Conservation (phyloP, 2,113 vertebrate species). For the Solenodon paradoxus region DNA sequence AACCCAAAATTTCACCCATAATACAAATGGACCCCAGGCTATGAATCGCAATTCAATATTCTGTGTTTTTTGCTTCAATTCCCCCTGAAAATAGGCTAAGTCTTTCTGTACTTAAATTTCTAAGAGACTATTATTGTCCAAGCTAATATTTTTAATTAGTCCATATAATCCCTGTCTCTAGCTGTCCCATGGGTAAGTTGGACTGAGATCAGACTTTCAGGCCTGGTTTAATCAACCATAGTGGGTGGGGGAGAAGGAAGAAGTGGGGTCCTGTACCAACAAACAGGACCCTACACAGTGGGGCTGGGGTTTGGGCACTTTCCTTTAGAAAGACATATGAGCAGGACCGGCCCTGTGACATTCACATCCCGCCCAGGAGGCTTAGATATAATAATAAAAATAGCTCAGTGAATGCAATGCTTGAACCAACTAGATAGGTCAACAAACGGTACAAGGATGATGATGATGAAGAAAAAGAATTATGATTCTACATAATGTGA, state of each 20-base stretch:
- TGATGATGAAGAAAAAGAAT: not conserved
- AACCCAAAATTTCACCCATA: not conserved
- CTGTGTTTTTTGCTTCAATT: slow-evolving; percentile 36
- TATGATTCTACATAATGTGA: not conserved
- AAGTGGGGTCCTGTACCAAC: not conserved
- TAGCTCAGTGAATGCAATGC: not conserved
- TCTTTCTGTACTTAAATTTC: not conserved
- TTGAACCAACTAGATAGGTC: too few species aligned
- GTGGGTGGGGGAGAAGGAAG: rapidly evolving
- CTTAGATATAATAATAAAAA: not conserved
- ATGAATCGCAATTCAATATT: not conserved
- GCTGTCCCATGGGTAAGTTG: not conserved
- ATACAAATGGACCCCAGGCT: not conserved
- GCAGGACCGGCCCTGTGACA: not conserved
- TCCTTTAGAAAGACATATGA: not conserved
- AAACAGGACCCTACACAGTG: not conserved
- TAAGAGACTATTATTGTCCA: not conserved
- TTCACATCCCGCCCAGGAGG: not conserved
- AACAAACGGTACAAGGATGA: rapidly evolving
- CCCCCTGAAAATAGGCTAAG: slow-evolving; percentile 8
- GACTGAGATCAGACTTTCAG: not conserved
- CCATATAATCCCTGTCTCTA: not conserved
- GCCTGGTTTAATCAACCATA: not conserved
- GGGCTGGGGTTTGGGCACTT: rapidly evolving
- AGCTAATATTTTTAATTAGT: slow-evolving; percentile 57